These are phyloP conservation scores for Tipula vernalis DNA, from an alignment of 2,888 invertebrate species.

Conservation along the genomic window DNA sequence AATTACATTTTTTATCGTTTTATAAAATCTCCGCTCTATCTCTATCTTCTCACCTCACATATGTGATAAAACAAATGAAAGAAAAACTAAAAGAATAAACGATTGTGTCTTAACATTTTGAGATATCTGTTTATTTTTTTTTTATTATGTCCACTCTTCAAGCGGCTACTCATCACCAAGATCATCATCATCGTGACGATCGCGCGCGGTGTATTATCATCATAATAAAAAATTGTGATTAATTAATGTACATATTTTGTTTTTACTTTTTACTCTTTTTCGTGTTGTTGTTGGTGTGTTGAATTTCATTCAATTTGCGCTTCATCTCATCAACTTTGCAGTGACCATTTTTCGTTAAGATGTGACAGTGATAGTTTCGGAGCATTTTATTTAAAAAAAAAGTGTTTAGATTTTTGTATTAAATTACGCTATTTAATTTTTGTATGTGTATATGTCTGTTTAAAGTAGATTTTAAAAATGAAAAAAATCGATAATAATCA, in stretches of 20 bases:
- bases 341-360: constrained; percentile 8
- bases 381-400: background rate
- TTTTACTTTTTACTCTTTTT: background rate
- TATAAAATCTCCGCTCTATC: background rate
- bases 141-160: background rate
- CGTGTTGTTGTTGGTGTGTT: background rate
- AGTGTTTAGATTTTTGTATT: background rate
- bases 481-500: background rate
- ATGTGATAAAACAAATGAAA: background rate
- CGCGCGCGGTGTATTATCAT: background rate
- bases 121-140: background rate
- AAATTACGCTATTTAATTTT: background rate
- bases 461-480: background rate
- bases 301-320: background rate
- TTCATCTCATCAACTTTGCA: background rate
- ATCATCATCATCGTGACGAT: background rate
- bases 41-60: background rate
- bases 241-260: background rate
- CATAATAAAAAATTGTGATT: background rate
- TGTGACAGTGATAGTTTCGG: background rate
- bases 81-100: background rate
- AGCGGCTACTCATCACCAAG: background rate
- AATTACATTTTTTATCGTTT: background rate
- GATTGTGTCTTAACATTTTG: background rate
- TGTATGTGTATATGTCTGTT: background rate